Conservation (phyloP, 35 echinoderm and acorn worm species). For the Anneissia japonica region DNA sequence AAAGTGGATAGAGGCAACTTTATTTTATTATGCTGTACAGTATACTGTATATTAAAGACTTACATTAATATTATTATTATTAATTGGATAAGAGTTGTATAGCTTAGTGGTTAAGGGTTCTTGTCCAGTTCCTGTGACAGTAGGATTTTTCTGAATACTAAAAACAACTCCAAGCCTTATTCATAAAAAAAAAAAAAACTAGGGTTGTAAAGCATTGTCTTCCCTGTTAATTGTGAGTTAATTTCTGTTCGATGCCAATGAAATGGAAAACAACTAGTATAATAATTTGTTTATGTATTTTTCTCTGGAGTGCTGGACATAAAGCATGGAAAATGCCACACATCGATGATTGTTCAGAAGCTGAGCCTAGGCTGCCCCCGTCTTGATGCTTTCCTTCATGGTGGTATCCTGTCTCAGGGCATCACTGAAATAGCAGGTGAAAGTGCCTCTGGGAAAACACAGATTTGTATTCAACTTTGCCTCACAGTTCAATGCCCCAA, state of each 20-base stretch:
- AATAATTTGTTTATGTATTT: too few relatives aligned
- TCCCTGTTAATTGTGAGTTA: too few relatives aligned
- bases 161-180: too few relatives aligned
- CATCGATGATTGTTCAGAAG: not conserved
- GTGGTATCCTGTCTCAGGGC: conserved; percentile 69
- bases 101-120: too few relatives aligned
- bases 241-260: too few relatives aligned
- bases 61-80: too few relatives aligned
- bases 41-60: not conserved
- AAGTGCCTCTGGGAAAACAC: conserved; percentile 92
- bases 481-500: conserved; percentile 57
- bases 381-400: conserved; percentile 79
- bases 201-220: too few relatives aligned
- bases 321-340: conserved; percentile 38
- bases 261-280: too few relatives aligned
- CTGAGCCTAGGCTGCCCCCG: conserved; percentile 60
- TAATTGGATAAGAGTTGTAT: too few relatives aligned
- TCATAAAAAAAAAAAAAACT: too few relatives aligned
- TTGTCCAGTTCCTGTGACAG: too few relatives aligned
- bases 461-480: conserved; percentile 85
- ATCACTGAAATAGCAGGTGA: conserved; percentile 94
- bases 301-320: conserved; percentile 50
- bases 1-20: not conserved
- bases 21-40: not conserved
- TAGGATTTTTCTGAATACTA: too few relatives aligned